These are phyloP conservation scores for Mormyrus hasselquistii DNA, from an alignment of 2,797 vertebrate species.

Conservation along the genomic window DNA sequence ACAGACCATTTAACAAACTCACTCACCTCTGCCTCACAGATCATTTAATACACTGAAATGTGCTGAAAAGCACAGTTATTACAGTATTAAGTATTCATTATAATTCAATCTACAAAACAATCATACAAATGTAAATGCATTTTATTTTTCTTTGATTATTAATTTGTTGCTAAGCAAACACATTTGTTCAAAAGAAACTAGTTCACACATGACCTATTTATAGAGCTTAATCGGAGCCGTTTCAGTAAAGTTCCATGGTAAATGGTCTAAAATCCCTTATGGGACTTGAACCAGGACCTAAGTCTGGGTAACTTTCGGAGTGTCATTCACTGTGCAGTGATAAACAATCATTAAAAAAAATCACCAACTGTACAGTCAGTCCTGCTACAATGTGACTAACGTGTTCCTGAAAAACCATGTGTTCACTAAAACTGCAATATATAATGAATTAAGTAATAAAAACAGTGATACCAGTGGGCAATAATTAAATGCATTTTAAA, in stretches of 20 bases:
- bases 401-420: background rate
- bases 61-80: background rate
- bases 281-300: background rate
- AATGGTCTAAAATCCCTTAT: background rate
- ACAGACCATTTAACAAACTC: background rate
- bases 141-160: background rate
- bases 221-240: background rate
- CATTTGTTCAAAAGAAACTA: background rate
- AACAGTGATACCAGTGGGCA: background rate
- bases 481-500: background rate
- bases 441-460: background rate
- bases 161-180: background rate
- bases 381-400: background rate
- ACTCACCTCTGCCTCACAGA: background rate
- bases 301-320: background rate
- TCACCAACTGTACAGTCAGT: background rate
- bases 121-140: background rate
- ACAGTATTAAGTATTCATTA: background rate
- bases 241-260: background rate
- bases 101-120: background rate
- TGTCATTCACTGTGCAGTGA: background rate
- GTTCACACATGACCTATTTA: background rate
- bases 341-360: background rate
- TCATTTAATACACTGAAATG: background rate
- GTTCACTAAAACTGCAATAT: background rate